Evolutionary conservation across 2,797 vertebrate species (phyloP).

Genomic region (Oryzias dopingdopingensis): DNA sequence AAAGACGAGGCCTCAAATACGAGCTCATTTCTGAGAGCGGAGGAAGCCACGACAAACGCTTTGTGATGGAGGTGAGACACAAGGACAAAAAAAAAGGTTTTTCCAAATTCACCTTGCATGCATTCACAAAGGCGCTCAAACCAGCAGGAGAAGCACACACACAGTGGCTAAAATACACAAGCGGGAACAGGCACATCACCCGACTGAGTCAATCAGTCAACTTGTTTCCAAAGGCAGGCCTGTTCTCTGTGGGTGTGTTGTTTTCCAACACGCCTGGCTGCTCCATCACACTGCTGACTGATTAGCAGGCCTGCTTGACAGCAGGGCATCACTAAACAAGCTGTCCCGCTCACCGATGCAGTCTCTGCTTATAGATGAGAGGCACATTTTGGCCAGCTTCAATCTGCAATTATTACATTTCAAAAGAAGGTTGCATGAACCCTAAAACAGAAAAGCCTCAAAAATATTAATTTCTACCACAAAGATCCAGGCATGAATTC

Average conservation of each 20-base stretch:
- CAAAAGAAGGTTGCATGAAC: conserved; percentile 4
- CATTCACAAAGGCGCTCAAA: not conserved
- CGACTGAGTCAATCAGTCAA: conserved; percentile 54
- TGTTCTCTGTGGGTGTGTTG: conserved; percentile 54
- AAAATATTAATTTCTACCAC: not conserved
- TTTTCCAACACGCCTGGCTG: conserved; percentile 62
- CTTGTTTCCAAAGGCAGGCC: conserved; percentile 37
- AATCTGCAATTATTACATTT: conserved; percentile 12
- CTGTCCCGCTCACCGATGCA: conserved; percentile 47
- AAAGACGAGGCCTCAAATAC: conserved; percentile 95
- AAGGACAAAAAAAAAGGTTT: conserved; percentile 1
- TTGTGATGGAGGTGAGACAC: conserved; percentile 93
- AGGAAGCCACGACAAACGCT: conserved; percentile 98
- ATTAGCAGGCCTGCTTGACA: conserved; percentile 65
- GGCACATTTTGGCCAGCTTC: conserved; percentile 4
- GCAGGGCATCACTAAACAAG: conserved; percentile 63
- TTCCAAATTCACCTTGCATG: not conserved
- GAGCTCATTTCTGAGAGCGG: conserved; percentile 98
- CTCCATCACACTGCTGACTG: conserved; percentile 70
- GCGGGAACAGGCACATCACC: conserved; percentile 26
- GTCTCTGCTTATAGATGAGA: conserved; percentile 36
- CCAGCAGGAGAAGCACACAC: not conserved
- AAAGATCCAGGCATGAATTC: not conserved
- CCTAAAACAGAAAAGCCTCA: not conserved
- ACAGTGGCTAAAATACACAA: conserved; percentile 13